Conservation (phyloP, 2,113 vertebrate genomes). For the Pleuronectes platessa region DNA sequence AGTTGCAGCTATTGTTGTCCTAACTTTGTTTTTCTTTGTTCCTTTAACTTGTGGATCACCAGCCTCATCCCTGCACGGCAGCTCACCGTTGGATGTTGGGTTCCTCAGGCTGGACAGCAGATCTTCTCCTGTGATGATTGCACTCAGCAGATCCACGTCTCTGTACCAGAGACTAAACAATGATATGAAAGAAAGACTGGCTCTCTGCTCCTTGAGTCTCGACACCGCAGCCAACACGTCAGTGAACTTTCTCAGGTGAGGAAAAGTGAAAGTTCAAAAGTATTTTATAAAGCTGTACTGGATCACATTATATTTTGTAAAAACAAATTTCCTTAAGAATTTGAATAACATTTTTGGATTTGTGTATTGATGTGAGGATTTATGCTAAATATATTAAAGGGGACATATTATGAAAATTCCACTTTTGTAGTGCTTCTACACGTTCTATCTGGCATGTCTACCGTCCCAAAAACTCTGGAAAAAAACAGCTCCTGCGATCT, state of each 20-base stretch:
- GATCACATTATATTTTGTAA: too few species aligned
- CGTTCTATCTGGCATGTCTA: too few species aligned
- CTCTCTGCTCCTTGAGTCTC: slow-evolving; percentile 25
- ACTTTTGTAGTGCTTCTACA: too few species aligned
- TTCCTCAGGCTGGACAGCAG: slow-evolving; percentile 9
- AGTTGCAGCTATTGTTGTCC: not conserved
- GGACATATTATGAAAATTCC: too few species aligned
- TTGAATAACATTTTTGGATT: too few species aligned
- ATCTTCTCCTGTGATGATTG: slow-evolving; percentile 48
- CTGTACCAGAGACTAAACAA: slow-evolving; percentile 61
- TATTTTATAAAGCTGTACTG: too few species aligned
- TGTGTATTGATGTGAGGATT: too few species aligned
- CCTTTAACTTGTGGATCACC: slow-evolving; percentile 6
- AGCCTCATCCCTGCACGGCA: not conserved
- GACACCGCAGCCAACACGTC: slow-evolving; percentile 45
- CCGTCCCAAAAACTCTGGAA: too few species aligned
- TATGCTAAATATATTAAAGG: too few species aligned
- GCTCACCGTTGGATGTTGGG: not conserved
- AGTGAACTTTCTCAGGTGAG: slow-evolving; percentile 86
- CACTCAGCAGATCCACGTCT: slow-evolving; percentile 55
- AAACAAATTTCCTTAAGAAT: too few species aligned
- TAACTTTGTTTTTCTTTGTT: slow-evolving; percentile 4
- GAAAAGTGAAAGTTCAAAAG: slow-evolving; percentile 5
- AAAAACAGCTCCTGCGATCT: too few species aligned
- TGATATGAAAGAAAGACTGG: slow-evolving; percentile 44